Evolutionary conservation across 1,140 invertebrate genomes (phyloP).

Genomic region (Bradynema listronoti): DNA sequence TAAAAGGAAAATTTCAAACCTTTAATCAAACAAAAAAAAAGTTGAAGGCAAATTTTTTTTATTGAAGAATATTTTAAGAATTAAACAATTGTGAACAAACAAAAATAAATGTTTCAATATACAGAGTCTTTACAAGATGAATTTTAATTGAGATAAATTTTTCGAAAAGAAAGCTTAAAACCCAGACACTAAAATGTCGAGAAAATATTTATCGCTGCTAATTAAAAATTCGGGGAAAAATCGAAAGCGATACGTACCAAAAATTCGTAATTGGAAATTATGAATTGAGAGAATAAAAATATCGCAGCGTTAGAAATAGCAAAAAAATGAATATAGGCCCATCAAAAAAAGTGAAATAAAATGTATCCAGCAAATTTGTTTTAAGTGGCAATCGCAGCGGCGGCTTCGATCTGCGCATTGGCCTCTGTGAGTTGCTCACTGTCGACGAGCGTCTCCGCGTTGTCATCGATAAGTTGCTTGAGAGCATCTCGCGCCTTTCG

Average conservation of each 20-base stretch:
- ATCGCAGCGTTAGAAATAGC: too few species aligned
- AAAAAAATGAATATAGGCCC: not conserved
- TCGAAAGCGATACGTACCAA: not conserved
- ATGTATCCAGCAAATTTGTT: not conserved
- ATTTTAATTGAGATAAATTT: too few species aligned
- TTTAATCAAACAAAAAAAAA: too few species aligned
- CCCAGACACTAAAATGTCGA: too few species aligned
- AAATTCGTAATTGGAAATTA: not conserved
- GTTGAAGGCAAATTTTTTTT: too few species aligned
- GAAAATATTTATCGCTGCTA: not conserved
- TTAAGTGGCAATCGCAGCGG: constrained; percentile 4
- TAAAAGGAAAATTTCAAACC: too few species aligned
- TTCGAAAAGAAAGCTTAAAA: too few species aligned
- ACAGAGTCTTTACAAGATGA: too few species aligned
- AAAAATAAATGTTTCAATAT: too few species aligned
- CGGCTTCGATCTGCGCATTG: not conserved
- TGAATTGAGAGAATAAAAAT: too few species aligned
- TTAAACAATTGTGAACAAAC: too few species aligned
- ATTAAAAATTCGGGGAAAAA: not conserved
- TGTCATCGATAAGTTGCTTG: constrained; percentile 8
- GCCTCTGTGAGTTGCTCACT: not conserved
- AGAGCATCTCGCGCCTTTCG: constrained; percentile 5
- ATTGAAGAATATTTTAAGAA: too few species aligned
- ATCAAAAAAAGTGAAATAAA: not conserved
- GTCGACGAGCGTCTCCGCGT: not conserved